Conservation (phyloP, 1,140 invertebrate genomes). For the Aricia agestis region DNA sequence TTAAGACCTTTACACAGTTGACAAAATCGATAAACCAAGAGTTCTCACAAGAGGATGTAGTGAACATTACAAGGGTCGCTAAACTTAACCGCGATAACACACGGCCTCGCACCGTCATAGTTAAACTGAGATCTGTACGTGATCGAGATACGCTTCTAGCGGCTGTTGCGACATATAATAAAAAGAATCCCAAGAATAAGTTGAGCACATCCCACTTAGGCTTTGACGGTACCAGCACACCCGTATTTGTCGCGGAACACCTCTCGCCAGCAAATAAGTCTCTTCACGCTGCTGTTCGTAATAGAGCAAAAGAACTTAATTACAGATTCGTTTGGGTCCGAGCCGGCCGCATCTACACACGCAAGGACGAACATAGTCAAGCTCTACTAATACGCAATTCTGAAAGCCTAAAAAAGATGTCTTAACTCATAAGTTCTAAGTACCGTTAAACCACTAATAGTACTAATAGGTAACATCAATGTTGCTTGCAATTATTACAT, state of each 20-base stretch:
- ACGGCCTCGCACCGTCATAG: neutral
- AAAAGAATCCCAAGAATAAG: constrained; percentile 1
- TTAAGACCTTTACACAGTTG: neutral
- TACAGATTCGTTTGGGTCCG: constrained; percentile 28
- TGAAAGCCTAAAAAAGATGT: constrained; percentile 15
- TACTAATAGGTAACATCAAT: no score
- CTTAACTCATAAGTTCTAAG: neutral
- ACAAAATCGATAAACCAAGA: neutral
- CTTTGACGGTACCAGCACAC: neutral
- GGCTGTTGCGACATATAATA: neutral
- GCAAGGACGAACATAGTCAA: constrained; percentile 20
- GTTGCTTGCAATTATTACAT: neutral
- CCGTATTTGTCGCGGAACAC: constrained; percentile 17
- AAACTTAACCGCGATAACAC: neutral
- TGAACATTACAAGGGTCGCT: neutral
- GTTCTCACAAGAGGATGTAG: neutral
- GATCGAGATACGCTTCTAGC: neutral
- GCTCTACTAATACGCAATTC: constrained; percentile 20
- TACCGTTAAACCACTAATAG: neutral
- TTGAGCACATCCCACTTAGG: neutral
- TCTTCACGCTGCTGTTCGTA: constrained; percentile 23
- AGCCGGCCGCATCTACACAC: constrained; percentile 20
- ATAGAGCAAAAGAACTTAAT: constrained; percentile 17
- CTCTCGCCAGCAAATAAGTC: constrained; percentile 19
- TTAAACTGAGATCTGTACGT: neutral